A percentile compares a stretch with the other conserved stretches of the same genome.
phyloP scores from a whole-genome alignment of 2,797 vertebrate genomes.

The Acridotheres tristis region DNA sequence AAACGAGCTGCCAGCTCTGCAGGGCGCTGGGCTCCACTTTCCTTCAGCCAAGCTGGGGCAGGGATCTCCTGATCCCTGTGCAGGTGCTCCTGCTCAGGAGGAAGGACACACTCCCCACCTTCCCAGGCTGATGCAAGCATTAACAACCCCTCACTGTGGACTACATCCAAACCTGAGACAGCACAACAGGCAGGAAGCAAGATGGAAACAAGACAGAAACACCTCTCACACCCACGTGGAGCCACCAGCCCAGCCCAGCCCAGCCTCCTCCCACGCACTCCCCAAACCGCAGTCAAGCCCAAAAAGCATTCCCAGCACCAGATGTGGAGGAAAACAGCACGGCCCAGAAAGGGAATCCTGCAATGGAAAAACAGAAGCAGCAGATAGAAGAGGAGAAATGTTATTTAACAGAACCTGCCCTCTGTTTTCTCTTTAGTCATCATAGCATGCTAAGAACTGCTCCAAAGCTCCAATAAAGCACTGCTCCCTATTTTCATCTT shows the following conservation, averaged over 20 bases:
- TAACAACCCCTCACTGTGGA: rapidly evolving
- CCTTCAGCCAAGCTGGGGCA: not conserved
- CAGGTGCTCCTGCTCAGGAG: not conserved
- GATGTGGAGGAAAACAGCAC: not conserved
- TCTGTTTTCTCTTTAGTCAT: not conserved
- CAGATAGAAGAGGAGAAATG: not conserved
- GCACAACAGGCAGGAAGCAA: not conserved
- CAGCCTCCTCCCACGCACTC: not conserved
- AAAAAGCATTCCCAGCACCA: not conserved
- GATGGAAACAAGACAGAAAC: not conserved
- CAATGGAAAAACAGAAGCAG: not conserved
- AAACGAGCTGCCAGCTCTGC: not conserved
- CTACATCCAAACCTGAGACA: not conserved
- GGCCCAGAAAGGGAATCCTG: not conserved
- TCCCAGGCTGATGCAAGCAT: not conserved
- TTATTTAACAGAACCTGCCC: not conserved
- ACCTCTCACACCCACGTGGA: not conserved
- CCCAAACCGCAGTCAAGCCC: not conserved
- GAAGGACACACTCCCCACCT: not conserved
- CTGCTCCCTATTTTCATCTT: not conserved
- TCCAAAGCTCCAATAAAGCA: not conserved
- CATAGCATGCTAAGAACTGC: not conserved
- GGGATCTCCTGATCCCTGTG: not conserved
- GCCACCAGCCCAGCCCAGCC: not conserved
- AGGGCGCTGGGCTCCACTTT: rapidly evolving